A percentile compares a stretch with the other conserved stretches of the same genome.
Evolutionary conservation across 2,888 invertebrate genomes (phyloP).

Genomic region (Pherbina coryleti): DNA sequence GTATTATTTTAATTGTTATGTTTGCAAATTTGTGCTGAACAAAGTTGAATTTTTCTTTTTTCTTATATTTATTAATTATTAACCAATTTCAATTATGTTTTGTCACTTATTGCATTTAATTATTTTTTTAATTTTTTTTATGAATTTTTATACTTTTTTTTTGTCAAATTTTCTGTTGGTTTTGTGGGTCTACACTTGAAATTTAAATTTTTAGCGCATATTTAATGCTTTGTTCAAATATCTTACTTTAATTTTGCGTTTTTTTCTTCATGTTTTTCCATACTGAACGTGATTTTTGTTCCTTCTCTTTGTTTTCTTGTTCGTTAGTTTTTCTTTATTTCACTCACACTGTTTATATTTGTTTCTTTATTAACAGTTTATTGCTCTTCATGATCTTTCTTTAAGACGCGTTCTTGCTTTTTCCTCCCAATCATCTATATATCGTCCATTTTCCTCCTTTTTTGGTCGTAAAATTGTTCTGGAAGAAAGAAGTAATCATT

Average conservation of each 20-base stretch:
- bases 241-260: no score
- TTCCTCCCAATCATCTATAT: background rate
- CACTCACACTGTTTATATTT: background rate
- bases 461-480: constrained; percentile 2
- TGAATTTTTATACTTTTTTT: background rate
- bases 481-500: background rate
- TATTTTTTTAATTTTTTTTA: background rate
- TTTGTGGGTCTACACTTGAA: background rate
- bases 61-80: background rate
- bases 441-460: constrained; percentile 4
- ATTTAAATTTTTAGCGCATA: background rate
- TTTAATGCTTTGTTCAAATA: background rate
- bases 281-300: background rate
- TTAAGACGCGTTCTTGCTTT: no score
- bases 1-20: background rate
- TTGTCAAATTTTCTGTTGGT: background rate
- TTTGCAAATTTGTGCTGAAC: background rate
- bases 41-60: background rate
- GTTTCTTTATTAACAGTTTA: background rate
- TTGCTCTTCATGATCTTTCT: no score
- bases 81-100: background rate
- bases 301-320: background rate
- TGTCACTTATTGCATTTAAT: background rate
- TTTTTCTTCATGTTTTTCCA: background rate
- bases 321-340: background rate